Evolutionary conservation across 23 tunicate genomes (phyloP).

Genomic region (Aplidium turbinatum): DNA sequence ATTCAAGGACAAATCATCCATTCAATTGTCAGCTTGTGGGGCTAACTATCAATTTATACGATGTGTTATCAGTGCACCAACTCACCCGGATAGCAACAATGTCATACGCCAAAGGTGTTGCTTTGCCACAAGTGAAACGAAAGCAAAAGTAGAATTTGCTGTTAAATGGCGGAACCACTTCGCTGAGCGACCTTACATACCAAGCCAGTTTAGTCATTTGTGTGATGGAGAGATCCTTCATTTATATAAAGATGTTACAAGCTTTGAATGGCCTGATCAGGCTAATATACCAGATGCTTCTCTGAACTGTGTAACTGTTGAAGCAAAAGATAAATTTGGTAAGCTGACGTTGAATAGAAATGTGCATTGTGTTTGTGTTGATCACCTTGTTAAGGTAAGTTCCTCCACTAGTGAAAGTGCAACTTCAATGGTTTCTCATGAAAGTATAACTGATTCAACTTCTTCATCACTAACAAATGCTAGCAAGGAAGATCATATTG

Average conservation of each 20-base stretch:
- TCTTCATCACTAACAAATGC: not conserved
- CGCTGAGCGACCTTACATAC: constrained; percentile 58
- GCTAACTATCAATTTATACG: constrained; percentile 62
- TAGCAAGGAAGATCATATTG: not conserved
- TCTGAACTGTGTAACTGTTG: constrained; percentile 11
- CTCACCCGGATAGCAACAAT: not conserved
- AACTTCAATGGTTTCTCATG: not conserved
- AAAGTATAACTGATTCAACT: not conserved
- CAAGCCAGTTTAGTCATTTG: constrained; percentile 27
- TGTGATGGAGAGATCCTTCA: constrained; percentile 34
- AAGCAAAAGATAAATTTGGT: constrained; percentile 36
- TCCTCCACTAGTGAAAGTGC: not conserved
- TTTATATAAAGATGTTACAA: constrained; percentile 36
- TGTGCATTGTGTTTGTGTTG: constrained; percentile 15
- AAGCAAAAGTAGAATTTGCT: constrained; percentile 46
- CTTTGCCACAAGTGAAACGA: constrained; percentile 87
- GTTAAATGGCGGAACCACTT: constrained; percentile 53
- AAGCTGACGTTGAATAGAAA: constrained; percentile 10
- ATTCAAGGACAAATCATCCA: constrained; percentile 50
- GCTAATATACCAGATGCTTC: not conserved
- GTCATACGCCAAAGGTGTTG: constrained; percentile 46
- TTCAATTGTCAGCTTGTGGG: constrained; percentile 83
- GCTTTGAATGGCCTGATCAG: constrained; percentile 53
- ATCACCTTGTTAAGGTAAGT: constrained; percentile 29
- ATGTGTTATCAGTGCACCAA: not conserved